Evolutionary conservation across 2,888 invertebrate genomes (phyloP), one percentile per base, ranked within the genome.

Genomic region (Caenorhabditis imperialis): DNA sequence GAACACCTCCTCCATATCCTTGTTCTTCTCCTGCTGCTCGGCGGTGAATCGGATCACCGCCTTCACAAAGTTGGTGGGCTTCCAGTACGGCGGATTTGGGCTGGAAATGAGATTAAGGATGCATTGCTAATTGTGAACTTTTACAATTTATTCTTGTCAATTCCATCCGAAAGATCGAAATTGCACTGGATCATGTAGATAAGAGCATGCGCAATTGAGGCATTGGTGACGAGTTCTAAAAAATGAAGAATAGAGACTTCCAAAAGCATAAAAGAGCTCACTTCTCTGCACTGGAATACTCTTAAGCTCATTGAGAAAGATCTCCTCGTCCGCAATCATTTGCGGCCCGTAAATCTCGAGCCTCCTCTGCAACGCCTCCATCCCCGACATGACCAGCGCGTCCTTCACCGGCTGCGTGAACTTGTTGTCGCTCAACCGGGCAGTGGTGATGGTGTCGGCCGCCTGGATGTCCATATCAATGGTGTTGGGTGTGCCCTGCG

Each of bases 161-260:
- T 22, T 3, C 30, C 51, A 10, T 35, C 23, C 0, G 47, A n/a
- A 12, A 42, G 4, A 2, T 67, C 67, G 25, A 23, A 50, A n/a
- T 67, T 67, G 25, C 33, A 57, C 23, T 67, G 67, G 5, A 57
- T 47, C 27, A 67, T 67, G 50, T 42, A 67, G n/a, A 57, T 10
- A 14, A 57, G 10, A 12, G 50, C 57, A 33, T 67, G 35, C 6
- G 37, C 35, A 5, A 67, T 45, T 12, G 67, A 67, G 16, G 18
- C 2, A 16, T 40, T 51, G 3, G 67, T 67, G 18, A 67, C 37
- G 16, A 67, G 35, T 57, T 51, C 63, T 65, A 42, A 20, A 54
- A 27, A 8, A 6, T 2, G 30, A 47, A 48, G 25, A n/a, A n/a
- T 47, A 6, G 27, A 47, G n/a, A 6, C 22, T 8, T 25, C n/a